These are phyloP conservation scores for Mycteria americana DNA, from an alignment of 2,797 vertebrate genomes.

Conservation along the genomic window DNA sequence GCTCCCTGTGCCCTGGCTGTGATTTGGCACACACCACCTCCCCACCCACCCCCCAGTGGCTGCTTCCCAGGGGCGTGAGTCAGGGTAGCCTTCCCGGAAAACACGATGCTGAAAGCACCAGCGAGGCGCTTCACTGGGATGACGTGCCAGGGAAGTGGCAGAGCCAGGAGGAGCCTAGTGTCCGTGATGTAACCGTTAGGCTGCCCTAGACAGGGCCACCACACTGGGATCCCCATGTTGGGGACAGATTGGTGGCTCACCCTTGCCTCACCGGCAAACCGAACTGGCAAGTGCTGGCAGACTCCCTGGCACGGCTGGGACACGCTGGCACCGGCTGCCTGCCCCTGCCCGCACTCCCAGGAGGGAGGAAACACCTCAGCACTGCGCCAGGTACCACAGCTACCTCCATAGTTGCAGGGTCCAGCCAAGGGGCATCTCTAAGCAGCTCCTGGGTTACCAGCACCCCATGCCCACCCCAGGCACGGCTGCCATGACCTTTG, in stretches of 20 bases:
- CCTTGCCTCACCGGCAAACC: not conserved
- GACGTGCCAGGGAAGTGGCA: not conserved
- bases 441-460: not conserved
- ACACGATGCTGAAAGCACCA: not conserved
- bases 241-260: not conserved
- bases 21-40: not conserved
- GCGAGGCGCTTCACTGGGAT: not conserved
- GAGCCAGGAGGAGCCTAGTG: not conserved
- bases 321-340: not conserved
- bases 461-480: too few relatives aligned
- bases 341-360: fast-evolving
- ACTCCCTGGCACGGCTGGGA: not conserved
- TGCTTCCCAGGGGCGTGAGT: not conserved
- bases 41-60: too few relatives aligned
- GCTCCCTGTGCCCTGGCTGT: not conserved
- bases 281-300: not conserved
- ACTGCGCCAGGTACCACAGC: not conserved
- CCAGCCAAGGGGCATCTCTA: not conserved
- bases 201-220: not conserved
- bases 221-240: not conserved
- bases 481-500: fast-evolving
- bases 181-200: fast-evolving
- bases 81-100: not conserved
- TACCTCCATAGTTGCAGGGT: not conserved
- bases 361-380: not conserved